Evolutionary conservation across 2,113 vertebrate genomes (phyloP), one percentile per base, ranked within the genome.

Genomic region (Suricata suricatta): DNA sequence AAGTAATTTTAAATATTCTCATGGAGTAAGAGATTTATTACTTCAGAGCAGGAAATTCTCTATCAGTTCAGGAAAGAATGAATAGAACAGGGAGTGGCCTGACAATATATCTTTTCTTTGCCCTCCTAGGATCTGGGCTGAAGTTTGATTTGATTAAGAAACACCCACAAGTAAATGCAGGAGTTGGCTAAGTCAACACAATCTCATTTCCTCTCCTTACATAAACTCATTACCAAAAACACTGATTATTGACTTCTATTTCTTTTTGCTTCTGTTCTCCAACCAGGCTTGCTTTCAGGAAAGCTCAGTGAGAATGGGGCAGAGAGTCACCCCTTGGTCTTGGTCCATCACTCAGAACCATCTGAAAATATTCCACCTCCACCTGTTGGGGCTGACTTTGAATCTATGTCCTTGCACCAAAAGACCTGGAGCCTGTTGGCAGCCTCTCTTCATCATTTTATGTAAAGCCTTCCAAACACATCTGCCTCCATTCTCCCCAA

Each of bases 181-280:
- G 27, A 52, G 25, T 44, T 90, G 69, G 50, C 35, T 90, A 57
- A 33, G 29, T 69, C 81, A 94, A 85, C 29, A 50, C 41, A 47
- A 68, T 92, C 88, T 88, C 80, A 88, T 92, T 94, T 97, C 94
- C 97, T 96, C 47, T 96, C 83, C 94, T 97, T 96, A 90, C 29
- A 88, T 92, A 96, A 96, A 97, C 81, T 97, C 95, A 88, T 87
- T 88, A 92, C 76, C 80, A 88, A 83, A 92, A 81, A 44, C 31
- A 91, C 12, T 3, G 77, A 80, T 64, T 41, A 41, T n/a, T n/a
- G 29, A 41, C 15, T 41, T 69, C 5, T 0, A 41, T 29, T 93
- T 83, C 38, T 41, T 72, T 85, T 57, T 54, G 76, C 57, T 72
- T 64, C 93, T 82, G 7, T 31, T 54, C 41, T 71, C 23, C 4